A percentile compares a stretch with the other conserved stretches of the same genome.
Conservation (phyloP, 2,113 vertebrate genomes). For the Passerina amoena region DNA sequence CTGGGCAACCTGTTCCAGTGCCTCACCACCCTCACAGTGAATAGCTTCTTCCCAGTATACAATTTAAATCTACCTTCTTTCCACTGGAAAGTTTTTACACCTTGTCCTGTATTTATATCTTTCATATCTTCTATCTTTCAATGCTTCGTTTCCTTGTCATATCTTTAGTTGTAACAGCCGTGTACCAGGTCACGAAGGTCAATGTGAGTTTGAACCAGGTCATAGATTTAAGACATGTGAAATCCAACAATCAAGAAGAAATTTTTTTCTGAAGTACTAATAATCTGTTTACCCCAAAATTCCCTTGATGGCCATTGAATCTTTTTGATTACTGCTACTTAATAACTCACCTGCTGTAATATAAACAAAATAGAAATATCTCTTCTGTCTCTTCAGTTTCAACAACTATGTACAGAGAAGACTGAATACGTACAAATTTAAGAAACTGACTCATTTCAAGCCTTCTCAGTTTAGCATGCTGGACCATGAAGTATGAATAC, state of each 20-base stretch:
- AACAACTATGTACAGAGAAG: not conserved
- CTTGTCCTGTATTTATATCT: not conserved
- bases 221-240: not conserved
- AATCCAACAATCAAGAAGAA: not conserved
- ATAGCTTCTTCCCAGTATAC: not conserved
- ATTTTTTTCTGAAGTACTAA: not conserved
- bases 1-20: no score
- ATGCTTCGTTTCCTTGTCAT: not conserved
- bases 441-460: not conserved
- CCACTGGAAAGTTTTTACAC: not conserved
- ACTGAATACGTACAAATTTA: not conserved
- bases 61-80: not conserved
- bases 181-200: not conserved
- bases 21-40: not conserved
- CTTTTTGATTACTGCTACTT: not conserved
- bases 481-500: not conserved
- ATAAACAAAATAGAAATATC: not conserved
- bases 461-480: not conserved
- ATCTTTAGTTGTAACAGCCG: not conserved
- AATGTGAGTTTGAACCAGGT: not conserved
- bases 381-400: not conserved
- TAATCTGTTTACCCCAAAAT: not conserved
- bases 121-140: not conserved
- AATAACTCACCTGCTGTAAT: not conserved
- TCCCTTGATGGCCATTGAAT: not conserved